Conservation (phyloP, 2,113 vertebrate species). For the Thamnophis sirtalis region DNA sequence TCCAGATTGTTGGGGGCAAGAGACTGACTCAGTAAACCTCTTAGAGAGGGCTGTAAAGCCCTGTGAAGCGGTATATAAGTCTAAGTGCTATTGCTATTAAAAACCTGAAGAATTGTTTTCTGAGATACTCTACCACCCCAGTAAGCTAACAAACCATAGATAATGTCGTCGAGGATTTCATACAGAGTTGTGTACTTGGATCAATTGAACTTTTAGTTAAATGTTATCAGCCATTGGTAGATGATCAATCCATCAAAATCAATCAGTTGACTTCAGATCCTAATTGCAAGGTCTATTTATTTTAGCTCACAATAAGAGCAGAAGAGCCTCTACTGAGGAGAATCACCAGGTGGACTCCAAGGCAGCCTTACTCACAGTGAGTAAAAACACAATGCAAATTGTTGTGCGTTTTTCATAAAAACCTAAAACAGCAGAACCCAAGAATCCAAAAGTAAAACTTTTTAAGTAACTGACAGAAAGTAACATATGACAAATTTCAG, state of each 20-base stretch:
- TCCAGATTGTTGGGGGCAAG: too few relatives aligned
- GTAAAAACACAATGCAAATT: slow-evolving; percentile 27
- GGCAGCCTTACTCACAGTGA: slow-evolving; percentile 79
- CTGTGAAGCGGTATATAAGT: too few relatives aligned
- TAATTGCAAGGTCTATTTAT: slow-evolving; percentile 21
- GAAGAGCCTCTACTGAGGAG: slow-evolving; percentile 78
- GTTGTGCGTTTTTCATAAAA: neutral
- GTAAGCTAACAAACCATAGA: neutral
- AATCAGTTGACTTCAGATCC: neutral
- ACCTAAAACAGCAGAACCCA: neutral
- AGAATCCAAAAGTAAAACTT: neutral
- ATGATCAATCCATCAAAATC: neutral
- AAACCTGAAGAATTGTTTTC: neutral
- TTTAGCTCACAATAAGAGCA: slow-evolving; percentile 72
- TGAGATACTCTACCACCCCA: neutral
- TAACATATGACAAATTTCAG: too few relatives aligned
- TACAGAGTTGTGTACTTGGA: neutral
- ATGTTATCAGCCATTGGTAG: neutral
- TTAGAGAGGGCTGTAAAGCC: too few relatives aligned
- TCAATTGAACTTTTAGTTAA: neutral
- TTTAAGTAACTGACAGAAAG: neutral
- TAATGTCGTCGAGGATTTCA: neutral
- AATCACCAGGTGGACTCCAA: slow-evolving; percentile 79
- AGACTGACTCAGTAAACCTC: too few relatives aligned
- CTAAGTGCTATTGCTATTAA: too few relatives aligned